These are phyloP conservation scores for Phoebastria nigripes DNA, from an alignment of 2,797 vertebrate species.

Conservation along the genomic window DNA sequence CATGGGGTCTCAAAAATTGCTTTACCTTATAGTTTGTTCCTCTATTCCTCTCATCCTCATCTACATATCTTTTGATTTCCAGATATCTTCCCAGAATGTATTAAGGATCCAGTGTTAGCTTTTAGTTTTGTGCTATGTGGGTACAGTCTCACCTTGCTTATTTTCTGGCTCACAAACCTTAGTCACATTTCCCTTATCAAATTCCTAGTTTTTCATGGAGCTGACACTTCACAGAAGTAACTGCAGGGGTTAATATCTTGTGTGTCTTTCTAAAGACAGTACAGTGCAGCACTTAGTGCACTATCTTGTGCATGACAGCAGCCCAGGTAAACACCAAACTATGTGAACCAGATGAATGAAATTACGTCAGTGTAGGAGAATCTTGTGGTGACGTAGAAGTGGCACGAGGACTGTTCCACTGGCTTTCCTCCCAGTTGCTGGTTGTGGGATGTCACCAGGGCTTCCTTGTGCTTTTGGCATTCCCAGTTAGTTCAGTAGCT, in stretches of 20 bases:
- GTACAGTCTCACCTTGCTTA: not conserved
- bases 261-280: not conserved
- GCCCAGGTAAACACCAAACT: not conserved
- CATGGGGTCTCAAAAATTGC: not conserved
- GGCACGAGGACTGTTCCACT: accelerated
- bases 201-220: not conserved
- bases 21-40: not conserved
- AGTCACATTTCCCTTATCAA: not conserved
- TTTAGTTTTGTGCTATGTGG: not conserved
- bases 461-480: not conserved
- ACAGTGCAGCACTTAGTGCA: not conserved
- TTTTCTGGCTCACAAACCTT: not conserved
- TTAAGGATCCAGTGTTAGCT: not conserved
- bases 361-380: not conserved
- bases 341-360: not conserved
- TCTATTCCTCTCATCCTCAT: not conserved
- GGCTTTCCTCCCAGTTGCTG: not conserved
- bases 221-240: not conserved
- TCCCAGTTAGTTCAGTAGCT: not conserved
- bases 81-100: not conserved
- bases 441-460: not conserved
- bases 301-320: not conserved
- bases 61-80: not conserved
- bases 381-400: not conserved
- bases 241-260: not conserved